Evolutionary conservation across 2,797 vertebrate genomes (phyloP).

Genomic region (Nasua narica): DNA sequence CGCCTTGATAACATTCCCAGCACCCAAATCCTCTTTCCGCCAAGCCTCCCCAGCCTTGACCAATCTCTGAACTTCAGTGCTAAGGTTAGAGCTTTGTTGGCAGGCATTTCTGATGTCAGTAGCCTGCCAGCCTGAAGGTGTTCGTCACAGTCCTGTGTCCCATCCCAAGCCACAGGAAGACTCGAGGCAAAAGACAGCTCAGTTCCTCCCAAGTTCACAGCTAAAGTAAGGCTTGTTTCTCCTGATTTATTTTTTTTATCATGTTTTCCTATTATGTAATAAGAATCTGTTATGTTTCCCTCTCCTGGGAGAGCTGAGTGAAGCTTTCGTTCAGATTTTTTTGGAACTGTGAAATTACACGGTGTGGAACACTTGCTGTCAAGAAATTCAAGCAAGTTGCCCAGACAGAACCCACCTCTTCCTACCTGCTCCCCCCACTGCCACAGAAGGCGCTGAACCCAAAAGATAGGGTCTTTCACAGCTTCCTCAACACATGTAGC

Average conservation of each 20-base stretch:
- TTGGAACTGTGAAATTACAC: constrained; percentile 35
- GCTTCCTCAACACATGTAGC: neutral
- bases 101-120: neutral
- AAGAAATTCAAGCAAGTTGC: neutral
- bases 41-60: constrained; percentile 4
- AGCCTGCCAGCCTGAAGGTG: neutral
- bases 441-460: neutral
- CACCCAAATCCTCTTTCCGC: neutral
- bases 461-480: neutral
- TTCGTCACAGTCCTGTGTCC: neutral
- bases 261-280: neutral
- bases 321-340: constrained; percentile 30
- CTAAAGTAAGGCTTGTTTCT: neutral
- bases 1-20: neutral
- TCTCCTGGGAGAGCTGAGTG: neutral
- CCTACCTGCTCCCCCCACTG: neutral
- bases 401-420: neutral
- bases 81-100: constrained; percentile 2
- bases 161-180: neutral
- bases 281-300: neutral
- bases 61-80: constrained; percentile 23
- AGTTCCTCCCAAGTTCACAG: neutral
- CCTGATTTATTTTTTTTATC: neutral
- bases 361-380: neutral
- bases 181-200: neutral